Conservation (phyloP, 1,140 invertebrate genomes). For the Drosophila repletoides region DNA sequence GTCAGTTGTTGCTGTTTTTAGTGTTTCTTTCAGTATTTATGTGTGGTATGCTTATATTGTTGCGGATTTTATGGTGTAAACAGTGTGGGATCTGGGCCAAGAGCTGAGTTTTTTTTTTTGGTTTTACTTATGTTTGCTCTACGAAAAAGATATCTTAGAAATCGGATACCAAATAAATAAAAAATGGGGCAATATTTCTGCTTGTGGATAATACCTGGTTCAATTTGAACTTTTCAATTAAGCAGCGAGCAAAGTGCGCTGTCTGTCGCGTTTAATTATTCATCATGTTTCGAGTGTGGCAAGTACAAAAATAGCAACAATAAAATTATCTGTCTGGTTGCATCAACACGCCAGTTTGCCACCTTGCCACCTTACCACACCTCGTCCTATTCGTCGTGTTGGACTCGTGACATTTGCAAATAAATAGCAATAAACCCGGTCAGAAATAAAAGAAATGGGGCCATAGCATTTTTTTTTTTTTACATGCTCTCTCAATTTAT, state of each 20-base stretch:
- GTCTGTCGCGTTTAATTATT: slow-evolving; percentile 48
- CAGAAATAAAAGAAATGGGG: slow-evolving; percentile 45
- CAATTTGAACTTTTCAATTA: slow-evolving; percentile 7
- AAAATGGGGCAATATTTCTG: background rate
- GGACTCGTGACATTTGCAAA: slow-evolving; percentile 73
- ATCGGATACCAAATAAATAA: too few relatives aligned
- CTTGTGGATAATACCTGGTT: slow-evolving; percentile 13
- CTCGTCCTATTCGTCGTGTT: background rate
- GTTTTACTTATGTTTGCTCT: slow-evolving; percentile 27
- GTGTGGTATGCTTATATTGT: slow-evolving; percentile 49
- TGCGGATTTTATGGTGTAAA: slow-evolving; percentile 45
- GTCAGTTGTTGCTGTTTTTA: slow-evolving; percentile 37
- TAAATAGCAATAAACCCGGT: slow-evolving; percentile 52
- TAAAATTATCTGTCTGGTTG: slow-evolving; percentile 50
- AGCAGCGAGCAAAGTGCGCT: slow-evolving; percentile 17
- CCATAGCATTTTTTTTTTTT: slow-evolving; percentile 39
- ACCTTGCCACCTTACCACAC: background rate
- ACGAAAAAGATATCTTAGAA: too few relatives aligned
- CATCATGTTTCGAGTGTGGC: slow-evolving; percentile 38
- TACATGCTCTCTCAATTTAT: slow-evolving; percentile 59
- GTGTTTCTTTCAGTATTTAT: background rate
- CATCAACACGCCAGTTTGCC: slow-evolving; percentile 17
- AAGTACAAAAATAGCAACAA: slow-evolving; percentile 46
- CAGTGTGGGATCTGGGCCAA: too few relatives aligned
- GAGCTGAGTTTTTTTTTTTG: slow-evolving; percentile 23